A percentile compares a stretch with the other conserved stretches of the same genome.
These are phyloP conservation scores for Triplophysa yarkandensis DNA, from an alignment of 2,797 vertebrate genomes.

Conservation along the genomic window DNA sequence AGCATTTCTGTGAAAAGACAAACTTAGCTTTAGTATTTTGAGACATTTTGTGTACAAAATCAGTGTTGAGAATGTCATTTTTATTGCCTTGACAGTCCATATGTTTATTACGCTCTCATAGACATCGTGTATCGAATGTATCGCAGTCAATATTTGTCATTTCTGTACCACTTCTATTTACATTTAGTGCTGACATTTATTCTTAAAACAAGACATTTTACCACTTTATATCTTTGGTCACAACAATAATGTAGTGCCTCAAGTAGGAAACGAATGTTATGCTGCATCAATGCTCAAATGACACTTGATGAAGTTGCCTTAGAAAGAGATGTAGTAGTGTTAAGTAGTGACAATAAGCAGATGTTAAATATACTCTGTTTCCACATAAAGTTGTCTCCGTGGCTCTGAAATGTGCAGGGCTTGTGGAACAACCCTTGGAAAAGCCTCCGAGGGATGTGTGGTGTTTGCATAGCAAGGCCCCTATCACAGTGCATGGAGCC, in stretches of 20 bases:
- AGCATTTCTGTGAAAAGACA: slow-evolving; percentile 62
- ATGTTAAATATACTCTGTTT: not conserved
- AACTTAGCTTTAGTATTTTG: slow-evolving; percentile 1
- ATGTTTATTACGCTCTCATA: slow-evolving; percentile 23
- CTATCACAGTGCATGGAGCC: slow-evolving; percentile 6
- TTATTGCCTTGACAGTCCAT: slow-evolving; percentile 26
- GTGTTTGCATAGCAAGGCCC: slow-evolving; percentile 44
- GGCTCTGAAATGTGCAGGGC: slow-evolving; percentile 17
- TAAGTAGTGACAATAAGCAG: slow-evolving; percentile 15
- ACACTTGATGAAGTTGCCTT: slow-evolving; percentile 35
- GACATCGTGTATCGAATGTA: slow-evolving; percentile 30
- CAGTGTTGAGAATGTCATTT: slow-evolving; percentile 5
- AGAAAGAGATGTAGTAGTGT: slow-evolving; percentile 24
- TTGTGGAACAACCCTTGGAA: slow-evolving; percentile 25
- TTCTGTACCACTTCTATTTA: not conserved
- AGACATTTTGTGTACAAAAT: not conserved
- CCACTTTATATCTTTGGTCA: not conserved
- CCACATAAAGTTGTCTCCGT: not conserved
- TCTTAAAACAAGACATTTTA: not conserved
- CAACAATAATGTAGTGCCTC: slow-evolving; percentile 39
- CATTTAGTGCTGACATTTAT: not conserved
- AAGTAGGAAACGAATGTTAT: slow-evolving; percentile 21
- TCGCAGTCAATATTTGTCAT: not conserved
- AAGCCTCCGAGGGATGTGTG: not conserved
- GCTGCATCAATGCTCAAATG: slow-evolving; percentile 24